Evolutionary conservation across 2,797 vertebrate genomes (phyloP).

Genomic region (Crocidura indochinensis): DNA sequence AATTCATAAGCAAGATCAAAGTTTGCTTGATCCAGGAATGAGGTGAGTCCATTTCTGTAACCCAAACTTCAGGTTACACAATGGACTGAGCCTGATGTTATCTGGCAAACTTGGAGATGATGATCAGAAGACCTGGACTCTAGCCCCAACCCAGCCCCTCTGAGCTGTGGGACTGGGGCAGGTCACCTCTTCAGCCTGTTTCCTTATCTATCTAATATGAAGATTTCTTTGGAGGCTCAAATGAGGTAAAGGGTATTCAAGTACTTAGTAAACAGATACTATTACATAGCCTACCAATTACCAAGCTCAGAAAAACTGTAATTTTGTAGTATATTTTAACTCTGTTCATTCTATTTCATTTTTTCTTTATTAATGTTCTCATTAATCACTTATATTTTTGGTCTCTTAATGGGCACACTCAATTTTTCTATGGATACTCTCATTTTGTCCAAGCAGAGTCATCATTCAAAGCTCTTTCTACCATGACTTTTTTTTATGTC

Average conservation of each 20-base stretch:
- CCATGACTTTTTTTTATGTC: no score
- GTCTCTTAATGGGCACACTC: not conserved
- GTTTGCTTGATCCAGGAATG: not conserved
- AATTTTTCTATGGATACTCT: constrained; percentile 7
- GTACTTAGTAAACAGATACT: not conserved
- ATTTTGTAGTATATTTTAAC: not conserved
- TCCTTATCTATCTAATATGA: not conserved
- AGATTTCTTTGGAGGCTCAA: not conserved
- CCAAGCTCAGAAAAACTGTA: not conserved
- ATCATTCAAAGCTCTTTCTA: not conserved
- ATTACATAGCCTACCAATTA: not conserved
- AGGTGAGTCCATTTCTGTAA: constrained; percentile 31
- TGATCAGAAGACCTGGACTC: not conserved
- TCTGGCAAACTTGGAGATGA: not conserved
- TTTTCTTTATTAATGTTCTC: constrained; percentile 15
- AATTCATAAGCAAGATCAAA: constrained; percentile 63
- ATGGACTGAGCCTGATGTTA: not conserved
- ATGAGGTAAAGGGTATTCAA: not conserved
- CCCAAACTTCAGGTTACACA: not conserved
- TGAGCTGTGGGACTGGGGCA: not conserved
- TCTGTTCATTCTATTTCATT: constrained; percentile 8
- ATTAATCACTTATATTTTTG: not conserved
- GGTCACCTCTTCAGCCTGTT: not conserved
- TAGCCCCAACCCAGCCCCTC: not conserved
- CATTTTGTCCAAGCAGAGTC: not conserved